Evolutionary conservation across 2,888 invertebrate genomes (phyloP), one percentile per base, ranked within the genome.

Genomic region (Drosophila sordidapex): DNA sequence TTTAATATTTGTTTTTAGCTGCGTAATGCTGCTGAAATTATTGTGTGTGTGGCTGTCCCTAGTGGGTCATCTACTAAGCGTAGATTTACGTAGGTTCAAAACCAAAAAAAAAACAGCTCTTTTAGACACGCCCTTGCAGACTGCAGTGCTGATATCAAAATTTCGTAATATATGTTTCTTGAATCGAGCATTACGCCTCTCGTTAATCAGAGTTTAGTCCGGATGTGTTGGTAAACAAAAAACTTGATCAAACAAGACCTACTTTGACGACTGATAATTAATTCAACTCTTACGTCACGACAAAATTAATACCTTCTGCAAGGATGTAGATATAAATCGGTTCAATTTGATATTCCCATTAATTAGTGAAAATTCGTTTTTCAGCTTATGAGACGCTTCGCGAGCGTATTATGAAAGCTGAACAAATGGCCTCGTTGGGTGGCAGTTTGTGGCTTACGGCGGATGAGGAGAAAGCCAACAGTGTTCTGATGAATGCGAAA

Each of bases 401-500:
- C n/a, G 90, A 91, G 40, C 91, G 91, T 49, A 92, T 93, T 38
- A 92, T 93, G 84, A 91, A 91, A 52, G 89, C 92, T 3, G 93
- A 93, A 78, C 90, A 90, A 8, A 59, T 77, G 53, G 81, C 91
- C 33, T 85, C 92, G 10, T 76, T 91, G 57, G 93, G 93, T 2
- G 93, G 93, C 53, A 91, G 80, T 74, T 71, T 93, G 4, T 91
- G 92, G 90, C 75, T 93, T 4, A 86, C 90, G 2, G 90, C 91
- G 31, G 92, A 91, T 48, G 93, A 93, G 76, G 90, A 91, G 70
- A 92, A 92, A 74, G 93, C 91, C 68, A 93, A 93, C 76, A 87
- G 87, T n/a, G 91, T 93, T 53, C 70, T 93, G 70, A 93, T 93
- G 93, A 92, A 92, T 60, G 93, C 92, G 60, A 93, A 93, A 78